Conservation (phyloP, 2,113 vertebrate genomes). For the Odobenus rosmarus region DNA sequence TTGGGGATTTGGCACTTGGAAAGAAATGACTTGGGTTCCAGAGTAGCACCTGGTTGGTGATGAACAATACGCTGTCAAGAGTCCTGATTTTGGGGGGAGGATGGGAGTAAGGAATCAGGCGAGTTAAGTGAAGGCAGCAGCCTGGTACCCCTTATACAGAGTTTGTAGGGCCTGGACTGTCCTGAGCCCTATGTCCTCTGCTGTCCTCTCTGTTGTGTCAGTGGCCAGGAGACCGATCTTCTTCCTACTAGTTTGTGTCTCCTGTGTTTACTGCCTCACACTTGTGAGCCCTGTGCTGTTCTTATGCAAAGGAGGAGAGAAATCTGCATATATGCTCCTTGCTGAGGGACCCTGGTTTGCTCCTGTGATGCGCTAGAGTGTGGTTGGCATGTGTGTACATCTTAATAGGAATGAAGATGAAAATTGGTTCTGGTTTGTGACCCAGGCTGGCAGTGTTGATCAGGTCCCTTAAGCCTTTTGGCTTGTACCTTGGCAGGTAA, state of each 20-base stretch:
- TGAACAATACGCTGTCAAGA: background rate
- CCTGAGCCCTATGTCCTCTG: background rate
- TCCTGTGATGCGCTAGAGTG: background rate
- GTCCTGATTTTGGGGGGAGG: background rate
- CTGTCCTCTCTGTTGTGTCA: background rate
- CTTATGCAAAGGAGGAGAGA: background rate
- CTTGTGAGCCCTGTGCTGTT: background rate
- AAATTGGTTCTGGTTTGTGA: background rate
- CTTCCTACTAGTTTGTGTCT: background rate
- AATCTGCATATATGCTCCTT: background rate
- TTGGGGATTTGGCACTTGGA: background rate
- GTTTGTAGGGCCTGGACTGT: background rate
- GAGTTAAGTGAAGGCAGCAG: background rate
- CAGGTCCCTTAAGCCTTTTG: background rate
- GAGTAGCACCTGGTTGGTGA: background rate
- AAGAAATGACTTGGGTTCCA: background rate
- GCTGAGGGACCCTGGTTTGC: background rate
- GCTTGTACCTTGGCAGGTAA: background rate
- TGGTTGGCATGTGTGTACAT: background rate
- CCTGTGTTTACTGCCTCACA: background rate
- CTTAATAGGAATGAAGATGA: background rate
- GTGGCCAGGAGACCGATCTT: background rate
- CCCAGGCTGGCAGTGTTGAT: background rate
- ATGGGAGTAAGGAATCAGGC: background rate
- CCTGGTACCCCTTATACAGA: background rate